Percentiles rank a stretch among this genome's conserved stretches.
phyloP scores from a whole-genome alignment of 2,797 vertebrate genomes.

The Hephaestus fuliginosus region DNA sequence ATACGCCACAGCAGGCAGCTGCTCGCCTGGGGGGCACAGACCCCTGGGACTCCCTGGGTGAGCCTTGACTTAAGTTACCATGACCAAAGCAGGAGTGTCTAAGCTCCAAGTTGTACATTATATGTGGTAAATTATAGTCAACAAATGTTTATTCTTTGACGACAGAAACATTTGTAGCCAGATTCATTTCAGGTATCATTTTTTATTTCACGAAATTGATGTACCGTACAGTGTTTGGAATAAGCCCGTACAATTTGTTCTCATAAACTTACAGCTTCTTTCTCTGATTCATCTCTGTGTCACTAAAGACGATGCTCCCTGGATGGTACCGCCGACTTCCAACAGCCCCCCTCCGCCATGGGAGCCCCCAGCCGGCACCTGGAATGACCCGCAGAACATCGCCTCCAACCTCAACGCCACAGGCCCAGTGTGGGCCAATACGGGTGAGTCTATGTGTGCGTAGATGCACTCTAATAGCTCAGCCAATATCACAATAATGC shows the following conservation, averaged over 20 bases:
- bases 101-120: conserved; percentile 9
- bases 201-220: background rate
- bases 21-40: conserved; percentile 64
- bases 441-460: conserved; percentile 66
- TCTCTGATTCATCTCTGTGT: conserved; percentile 24
- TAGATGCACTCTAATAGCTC: background rate
- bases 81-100: background rate
- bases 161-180: background rate
- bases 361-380: conserved; percentile 77
- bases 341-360: conserved; percentile 79
- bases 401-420: conserved; percentile 50
- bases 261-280: background rate
- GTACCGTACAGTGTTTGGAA: background rate
- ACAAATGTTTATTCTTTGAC: background rate
- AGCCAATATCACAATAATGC: background rate
- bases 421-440: conserved; percentile 63
- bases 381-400: conserved; percentile 75
- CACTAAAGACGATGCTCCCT: conserved; percentile 73
- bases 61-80: conserved; percentile 40
- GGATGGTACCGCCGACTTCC: conserved; percentile 79
- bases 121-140: background rate
- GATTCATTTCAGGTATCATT: background rate
- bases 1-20: conserved; percentile 60
- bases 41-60: conserved; percentile 86
- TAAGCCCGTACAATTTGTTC: background rate